Base-by-base conservation (phyloP, 2,113 vertebrate genomes). In the Ptilonorhynchus violaceus region DNA sequence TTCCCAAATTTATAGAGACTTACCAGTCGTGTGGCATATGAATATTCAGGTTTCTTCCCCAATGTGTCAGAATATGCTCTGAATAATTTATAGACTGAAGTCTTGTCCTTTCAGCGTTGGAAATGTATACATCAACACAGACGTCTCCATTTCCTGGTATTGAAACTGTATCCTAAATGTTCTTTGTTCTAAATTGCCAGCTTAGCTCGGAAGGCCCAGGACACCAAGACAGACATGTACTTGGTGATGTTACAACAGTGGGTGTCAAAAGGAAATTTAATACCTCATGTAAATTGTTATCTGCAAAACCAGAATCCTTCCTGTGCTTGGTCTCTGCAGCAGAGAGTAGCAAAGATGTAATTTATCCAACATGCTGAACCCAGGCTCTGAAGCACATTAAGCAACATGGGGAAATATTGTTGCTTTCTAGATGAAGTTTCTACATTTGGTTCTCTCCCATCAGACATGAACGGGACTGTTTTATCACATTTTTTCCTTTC, bases 71-170 rank as follows among this genome's bases (percentile, higher is more conserved):
- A 96, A 96, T 94, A 94, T 90, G 47, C 80, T 41, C 94, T 98
- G 97, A 98, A 98, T 98, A 97, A 97, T 98, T 93, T 91, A 98
- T 96, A 96, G 56, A 89, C 95, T 96, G 94, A 93, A 97, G 70
- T 74, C 92, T 96, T 97, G 88, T 97, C 79, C 86, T 93, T 94
- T 97, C 96, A 91, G 93, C 69, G 96, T 96, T 96, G 92, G 91
- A 97, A 98, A 97, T 95, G 72, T 88, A 63, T 92, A 62, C 89
- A 89, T 64, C 95, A 97, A 88, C 84, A 82, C 85, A 88, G 84
- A 94, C 76, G 25, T 91, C 84, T 97, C 59, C 87, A 17, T 84
- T 88, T 97, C 93, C 93, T 96, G 66, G 58, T 88, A 27, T 33
- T 95, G 89, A 72, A 91, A 95, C 75, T 89, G 52, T 80, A 92